Conservation (phyloP, 2,888 invertebrate species). For the Sepioteuthis lessoniana region DNA sequence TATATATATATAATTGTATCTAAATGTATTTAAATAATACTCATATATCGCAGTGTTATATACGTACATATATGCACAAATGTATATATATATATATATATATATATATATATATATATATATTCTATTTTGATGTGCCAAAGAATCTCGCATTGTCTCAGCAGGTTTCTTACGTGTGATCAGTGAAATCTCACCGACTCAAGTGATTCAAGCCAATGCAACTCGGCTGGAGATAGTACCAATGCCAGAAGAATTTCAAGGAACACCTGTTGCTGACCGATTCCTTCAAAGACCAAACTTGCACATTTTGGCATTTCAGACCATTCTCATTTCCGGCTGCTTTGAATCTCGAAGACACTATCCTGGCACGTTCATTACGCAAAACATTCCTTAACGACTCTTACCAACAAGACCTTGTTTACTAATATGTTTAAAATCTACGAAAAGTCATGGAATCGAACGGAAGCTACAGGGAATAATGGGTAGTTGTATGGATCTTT, state of each 20-base stretch:
- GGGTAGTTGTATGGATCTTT: too few species aligned
- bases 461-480: too few species aligned
- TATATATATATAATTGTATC: neutral
- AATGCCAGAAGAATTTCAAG: neutral
- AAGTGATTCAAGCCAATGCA: neutral
- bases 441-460: too few species aligned
- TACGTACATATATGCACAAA: neutral
- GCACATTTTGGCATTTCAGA: neutral
- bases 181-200: neutral
- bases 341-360: neutral
- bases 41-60: neutral
- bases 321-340: neutral
- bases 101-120: neutral
- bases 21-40: neutral
- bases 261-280: neutral
- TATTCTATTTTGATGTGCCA: neutral
- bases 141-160: neutral
- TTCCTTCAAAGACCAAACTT: neutral
- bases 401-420: too few species aligned
- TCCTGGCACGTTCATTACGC: neutral
- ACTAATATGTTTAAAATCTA: too few species aligned
- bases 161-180: neutral
- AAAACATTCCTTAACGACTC: too few species aligned
- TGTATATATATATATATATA: neutral
- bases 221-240: neutral